Percentiles rank a stretch among this genome's conserved stretches.
These are phyloP conservation scores for Agrochola lota DNA, from an alignment of 2,888 invertebrate species.

Conservation along the genomic window DNA sequence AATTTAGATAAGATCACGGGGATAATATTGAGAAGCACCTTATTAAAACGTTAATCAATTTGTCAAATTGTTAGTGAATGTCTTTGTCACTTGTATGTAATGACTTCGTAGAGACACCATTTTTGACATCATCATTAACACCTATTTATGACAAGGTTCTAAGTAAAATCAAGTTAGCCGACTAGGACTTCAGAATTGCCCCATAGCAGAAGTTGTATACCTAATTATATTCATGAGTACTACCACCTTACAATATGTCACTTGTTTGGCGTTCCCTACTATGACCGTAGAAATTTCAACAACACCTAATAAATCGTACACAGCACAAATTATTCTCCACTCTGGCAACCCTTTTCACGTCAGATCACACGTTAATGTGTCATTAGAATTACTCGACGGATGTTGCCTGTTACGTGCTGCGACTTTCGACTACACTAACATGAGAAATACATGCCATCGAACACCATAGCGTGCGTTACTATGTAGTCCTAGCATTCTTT, in stretches of 20 bases:
- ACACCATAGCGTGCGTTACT: slow-evolving; percentile 20
- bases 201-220: neutral
- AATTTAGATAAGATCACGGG: neutral
- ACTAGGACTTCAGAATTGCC: neutral
- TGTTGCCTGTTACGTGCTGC: slow-evolving; percentile 54
- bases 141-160: neutral
- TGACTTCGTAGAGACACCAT: neutral
- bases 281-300: neutral
- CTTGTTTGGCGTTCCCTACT: neutral
- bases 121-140: neutral
- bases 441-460: slow-evolving; percentile 27
- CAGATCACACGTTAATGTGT: slow-evolving; percentile 56
- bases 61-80: neutral
- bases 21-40: neutral
- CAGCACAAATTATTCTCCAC: neutral
- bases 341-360: slow-evolving; percentile 40
- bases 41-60: neutral
- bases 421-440: slow-evolving; percentile 41
- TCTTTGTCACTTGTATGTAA: neutral
- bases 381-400: slow-evolving; percentile 62
- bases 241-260: neutral
- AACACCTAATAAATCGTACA: slow-evolving; percentile 2
- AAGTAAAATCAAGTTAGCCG: neutral
- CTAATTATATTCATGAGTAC: neutral
- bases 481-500: neutral